Evolutionary conservation across 2,888 invertebrate genomes (phyloP), one percentile per base, ranked within the genome.

Genomic region (Acanthosepion pharaonis): DNA sequence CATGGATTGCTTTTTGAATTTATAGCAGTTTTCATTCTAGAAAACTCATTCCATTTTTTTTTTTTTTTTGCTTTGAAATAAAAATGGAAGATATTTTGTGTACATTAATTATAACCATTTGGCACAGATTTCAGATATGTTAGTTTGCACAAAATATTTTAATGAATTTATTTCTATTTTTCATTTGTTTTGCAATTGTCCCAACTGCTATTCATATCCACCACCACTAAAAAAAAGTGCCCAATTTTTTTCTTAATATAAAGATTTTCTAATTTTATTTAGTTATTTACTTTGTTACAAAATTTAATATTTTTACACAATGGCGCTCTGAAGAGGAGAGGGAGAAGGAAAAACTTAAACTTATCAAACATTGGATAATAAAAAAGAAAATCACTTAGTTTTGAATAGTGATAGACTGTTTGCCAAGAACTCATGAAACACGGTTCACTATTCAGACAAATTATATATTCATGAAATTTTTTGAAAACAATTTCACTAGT

Each of bases 21-120:
- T 78, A 33, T 78, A 78, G 78, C 78, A 33, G 15, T 15, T 78
- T 78, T 78, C n/a, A 78, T 9, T n/a, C 20, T 59, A 23, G n/a
- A 33, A 78, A 78, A n/a, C 9, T 78, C 78, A 78, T 78, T 78
- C n/a, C 18, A n/a, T 78, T 33, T 78, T 33, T 0, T 5, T 15
- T 11, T 78, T 11, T 33, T 78, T 78, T 78, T 78, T 20, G 33
- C 2, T 18, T 78, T 78, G 15, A 78, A 78, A n/a, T 23, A 78
- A 78, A 78, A 78, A n/a, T n/a, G 78, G n/a, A 78, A 78, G 78
- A 78, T n/a, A 78, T 78, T 23, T 59, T 78, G 78, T 78, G 78
- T 33, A 78, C n/a, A 78, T 78, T 11, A n/a, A 6, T 78, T 78
- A 15, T 64, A 64, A 64, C 23, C 20, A 64, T 25, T 64, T 64